phyloP scores from a whole-genome alignment of 2,888 invertebrate genomes.

The Rhagonycha lutea region DNA sequence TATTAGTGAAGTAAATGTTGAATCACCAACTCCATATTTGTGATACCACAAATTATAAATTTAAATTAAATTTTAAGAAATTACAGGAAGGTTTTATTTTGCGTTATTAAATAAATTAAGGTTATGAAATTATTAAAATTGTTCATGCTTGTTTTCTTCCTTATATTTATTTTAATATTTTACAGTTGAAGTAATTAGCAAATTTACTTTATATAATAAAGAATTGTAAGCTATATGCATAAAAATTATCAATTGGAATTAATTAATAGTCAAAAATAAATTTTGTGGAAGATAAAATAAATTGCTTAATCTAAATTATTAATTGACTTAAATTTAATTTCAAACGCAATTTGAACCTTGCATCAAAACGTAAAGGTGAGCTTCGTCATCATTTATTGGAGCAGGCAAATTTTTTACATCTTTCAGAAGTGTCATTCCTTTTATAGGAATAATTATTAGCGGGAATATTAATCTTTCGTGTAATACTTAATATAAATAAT shows the following conservation, averaged over 20 bases:
- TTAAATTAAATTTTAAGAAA: neutral
- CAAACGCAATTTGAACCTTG: neutral
- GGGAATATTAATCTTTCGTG: neutral
- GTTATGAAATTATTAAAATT: neutral
- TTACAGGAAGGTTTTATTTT: neutral
- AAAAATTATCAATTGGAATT: neutral
- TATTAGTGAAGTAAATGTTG: neutral
- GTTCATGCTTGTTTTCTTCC: neutral
- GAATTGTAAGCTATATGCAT: neutral
- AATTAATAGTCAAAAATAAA: neutral
- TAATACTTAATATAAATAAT: neutral
- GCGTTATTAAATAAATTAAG: too few relatives aligned
- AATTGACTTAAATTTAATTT: neutral
- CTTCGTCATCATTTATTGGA: neutral
- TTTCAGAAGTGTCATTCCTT: neutral
- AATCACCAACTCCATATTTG: neutral
- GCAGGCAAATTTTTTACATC: neutral
- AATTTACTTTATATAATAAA: neutral
- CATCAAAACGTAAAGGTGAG: neutral
- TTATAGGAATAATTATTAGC: neutral
- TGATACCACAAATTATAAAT: neutral
- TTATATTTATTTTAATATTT: too few relatives aligned
- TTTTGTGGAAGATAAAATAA: neutral
- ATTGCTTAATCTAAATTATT: neutral
- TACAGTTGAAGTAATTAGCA: neutral